Evolutionary conservation across 2,113 vertebrate species (phyloP).

Genomic region (Thamnophis sirtalis): DNA sequence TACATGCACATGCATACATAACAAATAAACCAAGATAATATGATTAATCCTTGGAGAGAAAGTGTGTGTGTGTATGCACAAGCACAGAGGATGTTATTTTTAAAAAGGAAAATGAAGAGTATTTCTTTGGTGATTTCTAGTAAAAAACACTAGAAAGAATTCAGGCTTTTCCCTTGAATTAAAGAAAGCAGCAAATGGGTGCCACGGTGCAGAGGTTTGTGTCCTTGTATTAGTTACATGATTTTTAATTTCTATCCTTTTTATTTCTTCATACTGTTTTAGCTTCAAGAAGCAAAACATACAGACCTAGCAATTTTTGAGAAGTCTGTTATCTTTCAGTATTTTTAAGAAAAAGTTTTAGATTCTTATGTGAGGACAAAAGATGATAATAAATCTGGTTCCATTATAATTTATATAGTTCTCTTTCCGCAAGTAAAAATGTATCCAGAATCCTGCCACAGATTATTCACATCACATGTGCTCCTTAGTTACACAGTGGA

Average conservation of each 20-base stretch:
- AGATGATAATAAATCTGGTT: neutral
- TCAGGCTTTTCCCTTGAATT: neutral
- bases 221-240: neutral
- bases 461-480: neutral
- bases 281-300: neutral
- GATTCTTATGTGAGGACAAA: neutral
- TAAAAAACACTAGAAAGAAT: neutral
- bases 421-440: neutral
- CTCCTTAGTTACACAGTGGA: neutral
- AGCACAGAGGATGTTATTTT: neutral
- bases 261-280: neutral
- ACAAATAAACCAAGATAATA: neutral
- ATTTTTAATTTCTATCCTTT: neutral
- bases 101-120: neutral
- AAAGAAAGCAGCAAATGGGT: neutral
- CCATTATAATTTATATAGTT: neutral
- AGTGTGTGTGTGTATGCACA: neutral
- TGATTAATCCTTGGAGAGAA: neutral
- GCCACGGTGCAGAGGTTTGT: neutral
- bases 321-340: neutral
- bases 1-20: neutral
- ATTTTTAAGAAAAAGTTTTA: neutral
- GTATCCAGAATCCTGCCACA: neutral
- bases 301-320: neutral
- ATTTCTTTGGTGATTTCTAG: neutral